Percentiles rank a stretch among this genome's conserved stretches.
These are phyloP conservation scores for Cotesia glomerata DNA, from an alignment of 1,140 invertebrate species.

Conservation along the genomic window DNA sequence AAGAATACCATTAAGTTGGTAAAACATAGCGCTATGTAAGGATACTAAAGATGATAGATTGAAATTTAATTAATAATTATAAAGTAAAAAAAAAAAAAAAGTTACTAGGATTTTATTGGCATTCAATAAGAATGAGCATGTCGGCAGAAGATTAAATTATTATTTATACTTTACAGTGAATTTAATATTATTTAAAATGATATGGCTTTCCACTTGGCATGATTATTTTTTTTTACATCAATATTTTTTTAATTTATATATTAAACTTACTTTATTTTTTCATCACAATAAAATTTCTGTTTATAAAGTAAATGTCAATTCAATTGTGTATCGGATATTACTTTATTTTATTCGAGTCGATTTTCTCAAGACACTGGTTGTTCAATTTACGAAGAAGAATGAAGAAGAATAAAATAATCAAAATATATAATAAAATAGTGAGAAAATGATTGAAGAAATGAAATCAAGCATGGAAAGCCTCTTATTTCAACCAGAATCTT, in stretches of 20 bases:
- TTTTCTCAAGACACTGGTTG: not conserved
- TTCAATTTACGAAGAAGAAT: not conserved
- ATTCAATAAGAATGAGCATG: constrained; percentile 59
- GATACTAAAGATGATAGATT: constrained; percentile 27
- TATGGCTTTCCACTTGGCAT: constrained; percentile 59
- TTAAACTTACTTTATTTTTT: constrained; percentile 21
- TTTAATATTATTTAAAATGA: constrained; percentile 39
- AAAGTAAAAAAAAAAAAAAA: constrained; percentile 12
- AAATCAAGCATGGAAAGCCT: constrained; percentile 25
- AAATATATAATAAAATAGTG: constrained; percentile 14
- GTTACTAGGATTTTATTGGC: constrained; percentile 28
- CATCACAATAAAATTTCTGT: constrained; percentile 4
- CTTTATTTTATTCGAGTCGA: constrained; percentile 21
- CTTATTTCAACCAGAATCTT: constrained; percentile 22
- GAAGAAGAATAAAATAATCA: constrained; percentile 11
- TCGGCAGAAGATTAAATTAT: constrained; percentile 34
- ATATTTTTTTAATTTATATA: constrained; percentile 34
- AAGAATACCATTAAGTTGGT: constrained; percentile 65
- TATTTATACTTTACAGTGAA: not conserved
- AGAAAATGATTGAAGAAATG: not conserved
- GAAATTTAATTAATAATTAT: constrained; percentile 6
- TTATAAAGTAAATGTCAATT: not conserved
- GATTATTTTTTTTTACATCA: constrained; percentile 39
- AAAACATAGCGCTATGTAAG: constrained; percentile 64
- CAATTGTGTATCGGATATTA: constrained; percentile 16